Base-by-base conservation (phyloP, 2,888 invertebrate genomes). In the Nomada fabriciana region DNA sequence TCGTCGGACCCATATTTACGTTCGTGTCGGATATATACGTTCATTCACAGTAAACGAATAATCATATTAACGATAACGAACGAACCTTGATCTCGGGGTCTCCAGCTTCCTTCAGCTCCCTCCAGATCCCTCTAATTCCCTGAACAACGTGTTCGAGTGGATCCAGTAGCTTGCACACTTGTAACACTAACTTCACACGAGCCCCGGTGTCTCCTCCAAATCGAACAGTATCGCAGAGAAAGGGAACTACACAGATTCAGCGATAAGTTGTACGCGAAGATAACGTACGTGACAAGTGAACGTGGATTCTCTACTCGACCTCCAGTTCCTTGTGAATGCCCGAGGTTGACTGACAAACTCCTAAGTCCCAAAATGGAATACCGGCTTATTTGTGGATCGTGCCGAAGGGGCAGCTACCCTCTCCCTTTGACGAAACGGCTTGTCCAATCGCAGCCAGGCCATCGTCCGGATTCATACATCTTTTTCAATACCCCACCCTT, bases 381-480 rank as follows among this genome's bases (percentile, higher is more conserved):
- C 83, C 79, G 84, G 81, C 84, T 86, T 87, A 86, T 89, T 90
- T 87, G 86, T 83, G 84, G 76, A 80, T 67, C 78, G 81, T 75
- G 77, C 60, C 81, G 76, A 86, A 78, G 86, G 90, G 89, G 88
- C 85, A 89, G 80, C 86, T 87, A 89, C 89, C 90, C 91, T 86
- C 87, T 85, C 87, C 84, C 87, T 69, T 60, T 78, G 65, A 71
- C 82, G 20, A 2, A 15, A 2, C 60, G 72, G 81, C 15, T 79
- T 77, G 80, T 36, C 80, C 81, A 86, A 87, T 86, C 84, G 29
- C 57, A 43, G 61, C 36, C 11, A 10, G 18, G 29, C 64, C 20
- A 18, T 20, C 15, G 29, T 18, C 2, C 13, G 57, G 59, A 55
- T 77, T 78, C 83, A 68, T 60, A 53, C n/a, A 29, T 13, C 47